A percentile compares a stretch with the other conserved stretches of the same genome.
Evolutionary conservation across 2,113 vertebrate species (phyloP).

Genomic region (Macaca mulatta): DNA sequence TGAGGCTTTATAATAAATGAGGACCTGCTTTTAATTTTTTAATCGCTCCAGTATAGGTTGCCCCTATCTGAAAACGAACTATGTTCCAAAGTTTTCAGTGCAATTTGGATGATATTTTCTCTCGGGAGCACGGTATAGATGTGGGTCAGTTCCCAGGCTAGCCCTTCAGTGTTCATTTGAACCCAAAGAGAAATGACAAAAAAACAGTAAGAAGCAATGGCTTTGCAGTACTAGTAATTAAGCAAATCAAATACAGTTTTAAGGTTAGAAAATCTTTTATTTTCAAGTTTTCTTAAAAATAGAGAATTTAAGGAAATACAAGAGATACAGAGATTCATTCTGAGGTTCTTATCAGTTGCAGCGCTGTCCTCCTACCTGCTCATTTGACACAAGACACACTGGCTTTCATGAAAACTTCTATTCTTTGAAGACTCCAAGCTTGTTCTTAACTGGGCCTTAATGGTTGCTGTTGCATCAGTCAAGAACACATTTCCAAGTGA

Average conservation of each 20-base stretch:
- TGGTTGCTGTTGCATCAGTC: background rate
- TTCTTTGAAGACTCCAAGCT: background rate
- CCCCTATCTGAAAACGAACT: background rate
- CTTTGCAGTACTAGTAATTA: background rate
- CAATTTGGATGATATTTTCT: background rate
- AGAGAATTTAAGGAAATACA: background rate
- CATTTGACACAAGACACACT: background rate
- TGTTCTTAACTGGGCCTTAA: background rate
- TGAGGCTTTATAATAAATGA: constrained; percentile 4
- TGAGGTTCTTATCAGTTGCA: background rate
- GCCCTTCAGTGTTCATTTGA: constrained; percentile 25
- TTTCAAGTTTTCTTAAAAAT: background rate
- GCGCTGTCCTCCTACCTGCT: background rate
- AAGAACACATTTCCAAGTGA: background rate
- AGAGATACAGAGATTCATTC: background rate
- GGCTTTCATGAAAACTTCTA: background rate
- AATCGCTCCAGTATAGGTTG: background rate
- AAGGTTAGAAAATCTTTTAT: background rate
- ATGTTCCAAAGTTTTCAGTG: background rate
- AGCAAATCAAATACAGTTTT: constrained; percentile 38
- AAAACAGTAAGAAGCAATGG: background rate
- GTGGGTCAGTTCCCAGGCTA: background rate
- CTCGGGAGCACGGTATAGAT: background rate
- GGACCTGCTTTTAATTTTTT: background rate
- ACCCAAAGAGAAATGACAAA: background rate